Evolutionary conservation across 2,797 vertebrate species (phyloP).

Genomic region (Manis pentadactyla): DNA sequence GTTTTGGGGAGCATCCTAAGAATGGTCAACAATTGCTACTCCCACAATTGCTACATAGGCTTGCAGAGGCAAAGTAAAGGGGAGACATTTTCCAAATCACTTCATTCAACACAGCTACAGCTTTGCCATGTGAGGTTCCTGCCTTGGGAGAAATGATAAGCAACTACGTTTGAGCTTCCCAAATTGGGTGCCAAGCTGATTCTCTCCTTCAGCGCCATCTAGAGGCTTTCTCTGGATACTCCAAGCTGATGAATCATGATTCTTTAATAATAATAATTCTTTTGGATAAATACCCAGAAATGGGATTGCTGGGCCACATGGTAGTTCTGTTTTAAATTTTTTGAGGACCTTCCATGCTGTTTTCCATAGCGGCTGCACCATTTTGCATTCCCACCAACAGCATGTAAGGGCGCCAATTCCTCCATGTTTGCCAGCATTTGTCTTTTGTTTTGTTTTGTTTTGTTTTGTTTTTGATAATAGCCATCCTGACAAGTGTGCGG

Average conservation of each 20-base stretch:
- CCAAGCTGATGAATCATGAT: not conserved
- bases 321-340: not conserved
- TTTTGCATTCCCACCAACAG: not conserved
- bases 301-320: not conserved
- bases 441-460: not conserved
- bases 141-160: not conserved
- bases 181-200: not conserved
- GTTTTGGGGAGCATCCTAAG: not conserved
- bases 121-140: not conserved
- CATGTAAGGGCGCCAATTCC: accelerated
- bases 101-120: not conserved
- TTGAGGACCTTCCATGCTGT: not conserved
- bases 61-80: not conserved
- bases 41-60: not conserved
- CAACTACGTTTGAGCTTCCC: accelerated
- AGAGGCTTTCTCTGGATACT: not conserved
- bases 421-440: not conserved
- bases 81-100: not conserved
- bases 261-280: not conserved
- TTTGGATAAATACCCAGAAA: not conserved
- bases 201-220: slow-evolving; percentile 54
- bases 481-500: not conserved
- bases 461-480: not conserved
- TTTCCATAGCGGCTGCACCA: not conserved
- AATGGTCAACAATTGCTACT: not conserved